Base-by-base conservation (phyloP, 1,140 invertebrate genomes). In the Babylonia areolata region DNA sequence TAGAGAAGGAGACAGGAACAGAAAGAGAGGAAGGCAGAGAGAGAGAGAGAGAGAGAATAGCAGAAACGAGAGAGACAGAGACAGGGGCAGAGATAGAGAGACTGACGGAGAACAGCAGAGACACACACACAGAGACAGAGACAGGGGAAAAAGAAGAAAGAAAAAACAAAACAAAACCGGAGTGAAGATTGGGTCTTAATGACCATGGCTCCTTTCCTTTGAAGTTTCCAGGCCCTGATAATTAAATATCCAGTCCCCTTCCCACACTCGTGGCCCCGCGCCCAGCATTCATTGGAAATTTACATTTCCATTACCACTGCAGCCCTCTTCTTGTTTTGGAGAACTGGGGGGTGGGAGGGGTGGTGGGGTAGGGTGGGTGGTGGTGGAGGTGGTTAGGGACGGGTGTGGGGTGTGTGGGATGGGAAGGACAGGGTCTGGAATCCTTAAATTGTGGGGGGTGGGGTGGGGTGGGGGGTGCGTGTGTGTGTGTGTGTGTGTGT, bases 221-320 rank as follows among this genome's bases (percentile, higher is more conserved):
- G 78, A 80, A 33, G 78, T 80, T 2, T 42, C 78, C 40, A 80
- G 6, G 28, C 33, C 28, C 0, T 6, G 78, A 31, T 80, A 80
- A 80, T 80, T 54, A 80, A 80, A 80, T 80, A 80, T 37, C 42
- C 40, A 80, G 78, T 58, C 31, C 28, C 78, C 31, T 51, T 20
- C 46, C 46, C 78, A 33, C 9, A 15, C 28, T 80, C 17, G 28
- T 20, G 9, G 5, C 58, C 23, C 15, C 5, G 58, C 0, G 42
- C 15, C 2, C 31, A 11, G 46, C 42, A 51, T 80, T 80, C 51
- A 80, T 80, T 80, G 6, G 78, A 80, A 80, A 80, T 80, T 80
- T 54, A 80, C 78, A 80, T 80, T 80, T 80, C 78, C 75, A 77
- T 77, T 77, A 77, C 75, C 37, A 42, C 35, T 77, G 75, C 33